phyloP scores from a whole-genome alignment of 2,888 invertebrate genomes.

The Latheticus oryzae region DNA sequence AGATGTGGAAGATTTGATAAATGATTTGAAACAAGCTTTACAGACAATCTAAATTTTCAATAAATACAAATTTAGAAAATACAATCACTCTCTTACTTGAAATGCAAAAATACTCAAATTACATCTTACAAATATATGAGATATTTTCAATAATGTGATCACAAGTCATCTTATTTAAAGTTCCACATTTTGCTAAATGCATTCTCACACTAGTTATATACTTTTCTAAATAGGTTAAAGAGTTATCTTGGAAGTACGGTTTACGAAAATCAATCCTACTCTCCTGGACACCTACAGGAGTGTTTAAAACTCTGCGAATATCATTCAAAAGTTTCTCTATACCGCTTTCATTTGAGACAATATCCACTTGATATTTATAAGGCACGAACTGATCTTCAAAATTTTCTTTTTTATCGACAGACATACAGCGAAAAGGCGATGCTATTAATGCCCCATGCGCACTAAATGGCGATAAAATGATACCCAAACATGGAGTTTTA shows the following conservation, averaged over 20 bases:
- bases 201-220: conserved; percentile 69
- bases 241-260: conserved; percentile 68
- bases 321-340: conserved; percentile 63
- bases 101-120: conserved; percentile 15
- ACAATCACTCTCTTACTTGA: conserved; percentile 2
- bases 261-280: conserved; percentile 60
- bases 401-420: conserved; percentile 65
- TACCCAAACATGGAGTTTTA: conserved; percentile 70
- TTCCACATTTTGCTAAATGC: conserved; percentile 65
- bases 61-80: conserved; percentile 17
- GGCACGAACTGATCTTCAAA: conserved; percentile 64
- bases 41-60: conserved; percentile 59
- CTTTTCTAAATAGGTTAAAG: conserved; percentile 70
- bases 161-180: conserved; percentile 58
- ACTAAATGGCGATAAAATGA: conserved; percentile 77
- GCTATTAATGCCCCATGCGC: conserved; percentile 67
- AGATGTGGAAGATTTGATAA: conserved; percentile 84
- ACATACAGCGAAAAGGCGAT: conserved; percentile 72
- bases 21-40: conserved; percentile 87
- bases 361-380: conserved; percentile 68
- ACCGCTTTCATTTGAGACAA: conserved; percentile 62
- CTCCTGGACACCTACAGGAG: conserved; percentile 46
- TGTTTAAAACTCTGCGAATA: conserved; percentile 57
- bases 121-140: conserved; percentile 31
- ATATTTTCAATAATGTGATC: conserved; percentile 58